Base-by-base conservation (phyloP, 2,888 invertebrate species). In the Volucella inflata region DNA sequence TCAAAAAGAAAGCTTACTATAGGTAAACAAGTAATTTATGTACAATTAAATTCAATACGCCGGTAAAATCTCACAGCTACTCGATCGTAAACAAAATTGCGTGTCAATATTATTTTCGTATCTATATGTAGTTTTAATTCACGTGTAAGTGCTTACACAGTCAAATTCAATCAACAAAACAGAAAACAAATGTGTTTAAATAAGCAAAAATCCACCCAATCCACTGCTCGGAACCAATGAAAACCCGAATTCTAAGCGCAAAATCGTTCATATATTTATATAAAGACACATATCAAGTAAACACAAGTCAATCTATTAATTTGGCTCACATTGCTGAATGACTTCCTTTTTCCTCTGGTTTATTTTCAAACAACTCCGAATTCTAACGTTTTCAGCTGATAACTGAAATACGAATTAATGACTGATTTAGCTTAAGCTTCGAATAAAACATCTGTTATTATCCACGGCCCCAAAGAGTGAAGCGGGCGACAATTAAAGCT, bases 381-480 rank as follows among this genome's bases (percentile, higher is more conserved):
- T 62, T 44, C 44, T 36, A 53, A 46, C 44, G n/a, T 2, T 50
- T 17, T 44, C 40, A 44, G 3, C n/a, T 50, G 62, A 36, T 36
- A 50, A 71, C 71, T 71, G 17, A 80, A 16, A 16, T 53, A 38
- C n/a, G n/a, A 48, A 70, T 64, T 30, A 53, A 30, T 9, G 48
- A 70, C 21, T 11, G 36, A 10, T 14, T 50, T 14, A 40, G 2
- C 21, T 21, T 17, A n/a, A 70, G 40, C 53, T 57, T 64, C 16
- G 42, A 67, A 59, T 75, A 38, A 67, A 12, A 21, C 55, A 65
- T 50, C 21, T 48, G 50, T 50, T 64, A 55, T 55, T 46, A 67
- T 67, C 50, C 38, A 21, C 30, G 44, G 44, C 42, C 57, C 55
- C 38, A 30, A 6, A 2, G 17, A 21, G 30, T 3, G 17, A 16